Evolutionary conservation across 2,888 invertebrate species (phyloP).

Genomic region (Melangyna quadrimaculata): DNA sequence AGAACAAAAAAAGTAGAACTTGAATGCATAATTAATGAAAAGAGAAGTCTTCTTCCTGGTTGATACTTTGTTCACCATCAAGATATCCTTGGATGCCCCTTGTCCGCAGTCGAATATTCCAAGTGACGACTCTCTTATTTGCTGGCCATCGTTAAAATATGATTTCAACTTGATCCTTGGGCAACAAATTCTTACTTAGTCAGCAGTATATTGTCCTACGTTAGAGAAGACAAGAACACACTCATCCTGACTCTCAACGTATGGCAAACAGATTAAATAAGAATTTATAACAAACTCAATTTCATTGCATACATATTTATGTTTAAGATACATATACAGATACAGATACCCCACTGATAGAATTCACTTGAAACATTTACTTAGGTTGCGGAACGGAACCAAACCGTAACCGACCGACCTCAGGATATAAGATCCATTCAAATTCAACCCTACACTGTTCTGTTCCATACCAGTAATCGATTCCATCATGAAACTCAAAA

Average conservation of each 20-base stretch:
- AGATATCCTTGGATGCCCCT: background rate
- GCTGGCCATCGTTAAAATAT: constrained; percentile 52
- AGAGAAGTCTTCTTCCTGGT: background rate
- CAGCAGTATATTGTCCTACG: background rate
- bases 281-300: constrained; percentile 63
- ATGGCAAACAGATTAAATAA: constrained; percentile 59
- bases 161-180: constrained; percentile 62
- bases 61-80: background rate
- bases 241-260: background rate
- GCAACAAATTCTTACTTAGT: constrained; percentile 44
- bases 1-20: constrained; percentile 11
- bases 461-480: background rate
- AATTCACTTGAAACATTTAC: constrained; percentile 26
- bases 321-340: background rate
- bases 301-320: constrained; percentile 33
- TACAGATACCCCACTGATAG: no score
- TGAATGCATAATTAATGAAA: constrained; percentile 55
- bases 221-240: constrained; percentile 19
- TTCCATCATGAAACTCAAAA: constrained; percentile 1
- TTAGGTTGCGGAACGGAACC: background rate
- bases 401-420: background rate
- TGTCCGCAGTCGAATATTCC: background rate
- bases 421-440: constrained; percentile 8
- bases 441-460: constrained; percentile 20
- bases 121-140: constrained; percentile 19